A percentile compares a stretch with the other conserved stretches of the same genome.
These are phyloP conservation scores for Anolis carolinensis DNA, from an alignment of 2,113 vertebrate species.

Conservation along the genomic window DNA sequence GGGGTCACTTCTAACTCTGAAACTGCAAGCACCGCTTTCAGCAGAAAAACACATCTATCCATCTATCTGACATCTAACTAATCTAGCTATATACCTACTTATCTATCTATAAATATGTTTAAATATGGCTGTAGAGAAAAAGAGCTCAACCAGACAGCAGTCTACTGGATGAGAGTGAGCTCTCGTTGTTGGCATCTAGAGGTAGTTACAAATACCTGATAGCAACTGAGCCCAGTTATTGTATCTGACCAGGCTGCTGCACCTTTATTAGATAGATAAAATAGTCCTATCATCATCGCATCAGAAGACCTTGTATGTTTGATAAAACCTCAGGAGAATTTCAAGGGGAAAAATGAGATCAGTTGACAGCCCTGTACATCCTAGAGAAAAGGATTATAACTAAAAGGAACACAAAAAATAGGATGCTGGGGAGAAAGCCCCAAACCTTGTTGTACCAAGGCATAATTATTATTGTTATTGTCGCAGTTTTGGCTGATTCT, in stretches of 20 bases:
- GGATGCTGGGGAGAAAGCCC: neutral
- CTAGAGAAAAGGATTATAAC: neutral
- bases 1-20: neutral
- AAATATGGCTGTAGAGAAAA: neutral
- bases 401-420: no score
- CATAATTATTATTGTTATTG: neutral
- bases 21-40: neutral
- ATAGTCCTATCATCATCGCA: neutral
- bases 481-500: neutral
- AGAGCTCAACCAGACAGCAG: neutral
- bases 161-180: neutral
- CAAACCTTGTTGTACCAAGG: neutral
- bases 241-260: no score
- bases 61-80: neutral
- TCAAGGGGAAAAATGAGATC: neutral
- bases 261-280: neutral
- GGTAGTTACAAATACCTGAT: neutral
- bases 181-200: neutral
- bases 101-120: neutral
- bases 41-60: no score
- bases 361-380: neutral
- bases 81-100: neutral
- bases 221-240: neutral
- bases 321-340: neutral
- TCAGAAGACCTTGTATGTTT: neutral